Evolutionary conservation across 2,113 vertebrate species (phyloP), one percentile per base, ranked within the genome.

Genomic region (Agapornis roseicollis): DNA sequence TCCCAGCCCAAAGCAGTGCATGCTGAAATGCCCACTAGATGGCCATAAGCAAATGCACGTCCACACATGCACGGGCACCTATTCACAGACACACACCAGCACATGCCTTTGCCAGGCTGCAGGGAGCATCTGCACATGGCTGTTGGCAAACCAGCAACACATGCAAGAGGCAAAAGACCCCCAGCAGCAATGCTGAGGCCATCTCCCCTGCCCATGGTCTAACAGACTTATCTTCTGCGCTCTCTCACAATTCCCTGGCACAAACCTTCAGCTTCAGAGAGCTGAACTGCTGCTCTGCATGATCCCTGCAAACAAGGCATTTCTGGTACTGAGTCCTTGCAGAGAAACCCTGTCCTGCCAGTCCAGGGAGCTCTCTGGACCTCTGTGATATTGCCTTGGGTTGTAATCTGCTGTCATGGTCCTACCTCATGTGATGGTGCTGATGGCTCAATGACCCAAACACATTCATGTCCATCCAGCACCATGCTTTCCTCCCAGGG

Each of bases 1-100:
- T 64, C 37, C 16, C 61, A 55, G 66, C 23, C 33, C 79, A 1
- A 78, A 78, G 64, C 66, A 29, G 73, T 5, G 2, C 11, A 7
- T 4, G 22, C 71, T 24, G 61, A 41, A 44, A 46, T 49, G 84
- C 19, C 95, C 96, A 37, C 96, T 96, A 96, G 97, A 90, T 91
- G 97, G 94, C 96, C 94, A 83, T 78, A 80, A 61, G 50, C 71
- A 87, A 66, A 85, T 41, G 87, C 35, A 10, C 4, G 11, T 31
- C 39, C 29, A 10, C 61, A 6, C 11, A 18, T 0, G 46, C 42
- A 27, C 47, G 33, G 64, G 35, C 61, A 35, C 23, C 0, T 65
- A 24, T 24, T 31, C 37, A 12, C 19, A 5, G 56, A 46, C 82
- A 17, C 39, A 19, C 41, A 27, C 27, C 46, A 27, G 53, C 35